Base-by-base conservation (phyloP, 2,888 invertebrate species). In the Acronicta psi region DNA sequence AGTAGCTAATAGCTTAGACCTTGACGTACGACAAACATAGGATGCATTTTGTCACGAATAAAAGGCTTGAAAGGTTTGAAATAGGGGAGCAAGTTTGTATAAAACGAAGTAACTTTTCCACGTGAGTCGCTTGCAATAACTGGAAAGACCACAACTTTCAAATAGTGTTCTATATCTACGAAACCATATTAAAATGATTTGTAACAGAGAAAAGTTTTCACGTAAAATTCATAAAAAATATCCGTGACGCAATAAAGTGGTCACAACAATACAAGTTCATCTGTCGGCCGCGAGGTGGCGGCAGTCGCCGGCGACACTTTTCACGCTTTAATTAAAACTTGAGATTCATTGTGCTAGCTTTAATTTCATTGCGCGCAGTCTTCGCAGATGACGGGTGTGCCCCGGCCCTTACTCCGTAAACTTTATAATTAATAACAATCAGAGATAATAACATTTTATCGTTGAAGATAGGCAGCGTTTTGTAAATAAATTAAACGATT, bases 311-410 rank as follows among this genome's bases (percentile, higher is more conserved):
- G 66, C 72, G 80, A 80, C 84, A 81, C 77, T 84, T 82, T 75
- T 69, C 79, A 72, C 69, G 17, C 68, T 89, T 90, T 89, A 90
- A 90, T 90, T 90, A 90, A 89, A 90, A 87, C 82, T 86, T 82
- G 75, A 82, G 83, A 88, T 86, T 87, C 87, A 88, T 88, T 82
- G 79, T 73, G 66, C 70, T 25, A 51, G 64, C 59, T 75, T 75
- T 86, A 81, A 87, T 85, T 85, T 85, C 77, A 79, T 82, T 80
- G 75, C 75, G 67, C 53, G 61, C 76, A 75, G 72, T 75, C 78
- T 63, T 69, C 47, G 61, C 79, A 83, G 81, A 82, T 82, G 82
- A 79, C 78, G 79, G 60, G 61, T 78, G 66, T 74, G 53, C 59
- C 46, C 54, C 59, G 53, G 52, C 60, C 70, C 67, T 73, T 59